A percentile compares a stretch with the other conserved stretches of the same genome.
These are phyloP conservation scores for Anarhynchus alexandrinus DNA, from an alignment of 2,113 vertebrate species.

Conservation along the genomic window DNA sequence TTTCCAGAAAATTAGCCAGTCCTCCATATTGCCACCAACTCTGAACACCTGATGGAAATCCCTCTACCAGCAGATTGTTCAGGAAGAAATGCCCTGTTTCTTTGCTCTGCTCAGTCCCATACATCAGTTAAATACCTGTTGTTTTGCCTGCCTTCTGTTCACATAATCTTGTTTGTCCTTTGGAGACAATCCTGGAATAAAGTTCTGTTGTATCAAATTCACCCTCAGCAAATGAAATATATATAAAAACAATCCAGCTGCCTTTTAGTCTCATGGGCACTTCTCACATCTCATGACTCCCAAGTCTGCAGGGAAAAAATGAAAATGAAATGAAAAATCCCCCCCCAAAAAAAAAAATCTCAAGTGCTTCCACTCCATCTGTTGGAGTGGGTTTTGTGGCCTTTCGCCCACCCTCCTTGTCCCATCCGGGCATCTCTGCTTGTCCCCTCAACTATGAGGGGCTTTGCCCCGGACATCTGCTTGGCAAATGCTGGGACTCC, in stretches of 20 bases:
- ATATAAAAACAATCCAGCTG: not conserved
- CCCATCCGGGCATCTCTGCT: not conserved
- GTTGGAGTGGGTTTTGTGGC: not conserved
- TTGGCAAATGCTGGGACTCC: not conserved
- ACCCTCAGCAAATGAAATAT: not conserved
- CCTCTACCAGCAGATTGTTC: not conserved
- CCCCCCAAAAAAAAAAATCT: not conserved
- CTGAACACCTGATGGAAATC: not conserved
- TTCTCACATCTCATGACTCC: not conserved
- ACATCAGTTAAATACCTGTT: not conserved
- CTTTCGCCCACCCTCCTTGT: not conserved
- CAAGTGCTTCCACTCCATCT: not conserved
- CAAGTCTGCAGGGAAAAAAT: not conserved
- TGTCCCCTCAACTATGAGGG: not conserved
- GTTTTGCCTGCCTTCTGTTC: not conserved
- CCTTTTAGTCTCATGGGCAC: not conserved
- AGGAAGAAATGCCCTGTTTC: not conserved
- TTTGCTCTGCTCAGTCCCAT: not conserved
- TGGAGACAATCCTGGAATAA: not conserved
- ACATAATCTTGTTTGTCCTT: not conserved
- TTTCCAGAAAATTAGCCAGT: not conserved
- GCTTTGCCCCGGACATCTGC: not conserved
- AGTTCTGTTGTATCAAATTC: not conserved
- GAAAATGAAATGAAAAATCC: not conserved
- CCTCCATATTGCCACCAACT: not conserved